These are phyloP conservation scores for Dryas iulia DNA, from an alignment of 1,140 invertebrate genomes.

Conservation along the genomic window DNA sequence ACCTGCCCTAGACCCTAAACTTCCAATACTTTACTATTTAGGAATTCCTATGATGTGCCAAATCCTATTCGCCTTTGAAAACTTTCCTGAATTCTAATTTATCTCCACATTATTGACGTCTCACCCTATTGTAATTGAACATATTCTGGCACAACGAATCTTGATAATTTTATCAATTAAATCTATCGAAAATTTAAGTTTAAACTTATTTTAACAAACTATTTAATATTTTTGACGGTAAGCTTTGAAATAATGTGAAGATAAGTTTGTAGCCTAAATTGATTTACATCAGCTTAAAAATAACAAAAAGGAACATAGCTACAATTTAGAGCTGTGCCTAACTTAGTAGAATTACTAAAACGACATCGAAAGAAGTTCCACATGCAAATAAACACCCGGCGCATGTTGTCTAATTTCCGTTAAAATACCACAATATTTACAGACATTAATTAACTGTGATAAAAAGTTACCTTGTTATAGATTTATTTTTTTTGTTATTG, in stretches of 20 bases:
- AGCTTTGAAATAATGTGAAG: slow-evolving; percentile 26
- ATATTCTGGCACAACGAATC: slow-evolving; percentile 44
- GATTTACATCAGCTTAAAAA: not conserved
- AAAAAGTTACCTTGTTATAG: slow-evolving; percentile 52
- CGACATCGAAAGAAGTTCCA: not conserved
- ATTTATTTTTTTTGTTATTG: slow-evolving; percentile 27
- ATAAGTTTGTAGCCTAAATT: not conserved
- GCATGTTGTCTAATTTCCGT: not conserved
- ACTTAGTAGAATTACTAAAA: not conserved
- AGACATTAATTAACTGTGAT: slow-evolving; percentile 52
- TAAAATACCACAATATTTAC: not conserved
- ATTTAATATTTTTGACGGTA: slow-evolving; percentile 69
- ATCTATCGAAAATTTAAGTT: slow-evolving; percentile 25
- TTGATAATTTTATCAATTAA: slow-evolving; percentile 21
- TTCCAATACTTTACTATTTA: slow-evolving; percentile 16
- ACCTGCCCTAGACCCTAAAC: slow-evolving; percentile 25
- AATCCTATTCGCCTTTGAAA: slow-evolving; percentile 7
- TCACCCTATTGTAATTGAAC: not conserved
- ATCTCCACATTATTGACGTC: slow-evolving; percentile 18
- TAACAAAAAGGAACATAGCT: not conserved
- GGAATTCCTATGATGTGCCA: slow-evolving; percentile 35
- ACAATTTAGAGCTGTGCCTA: not conserved
- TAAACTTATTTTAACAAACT: slow-evolving; percentile 37
- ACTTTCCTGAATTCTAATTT: not conserved
- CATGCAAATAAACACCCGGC: not conserved